Percentiles rank a stretch among this genome's conserved stretches.
Evolutionary conservation across 2,113 vertebrate genomes (phyloP).

Genomic region (Rhinolophus ferrumequinum): DNA sequence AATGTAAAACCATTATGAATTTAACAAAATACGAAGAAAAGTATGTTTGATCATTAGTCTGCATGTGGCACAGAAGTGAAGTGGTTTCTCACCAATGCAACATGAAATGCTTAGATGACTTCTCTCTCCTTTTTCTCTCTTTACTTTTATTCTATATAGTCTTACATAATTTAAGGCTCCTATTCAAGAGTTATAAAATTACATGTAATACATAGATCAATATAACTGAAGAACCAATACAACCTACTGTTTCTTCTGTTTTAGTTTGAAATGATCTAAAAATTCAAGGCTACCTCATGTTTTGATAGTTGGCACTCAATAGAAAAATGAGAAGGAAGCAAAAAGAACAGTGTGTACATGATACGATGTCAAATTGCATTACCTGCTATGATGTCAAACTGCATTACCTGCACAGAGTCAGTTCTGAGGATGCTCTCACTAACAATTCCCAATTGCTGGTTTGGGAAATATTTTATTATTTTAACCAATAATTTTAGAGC

Average conservation of each 20-base stretch:
- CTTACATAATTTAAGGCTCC: not conserved
- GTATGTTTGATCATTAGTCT: not conserved
- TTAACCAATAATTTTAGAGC: not conserved
- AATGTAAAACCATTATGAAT: not conserved
- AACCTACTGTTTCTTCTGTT: not conserved
- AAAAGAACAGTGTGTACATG: not conserved
- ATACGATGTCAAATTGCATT: rapidly evolving
- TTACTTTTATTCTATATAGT: not conserved
- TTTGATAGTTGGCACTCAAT: not conserved
- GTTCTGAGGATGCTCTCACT: not conserved
- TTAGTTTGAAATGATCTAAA: constrained; percentile 42
- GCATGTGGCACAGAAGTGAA: not conserved
- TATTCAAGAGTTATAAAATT: not conserved
- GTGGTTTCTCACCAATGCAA: not conserved
- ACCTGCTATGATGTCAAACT: not conserved
- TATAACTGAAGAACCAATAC: not conserved
- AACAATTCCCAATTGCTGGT: not conserved
- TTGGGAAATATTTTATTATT: constrained; percentile 14
- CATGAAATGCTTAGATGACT: not conserved
- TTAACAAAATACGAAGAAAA: constrained; percentile 37
- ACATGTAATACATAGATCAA: not conserved
- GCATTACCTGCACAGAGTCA: not conserved
- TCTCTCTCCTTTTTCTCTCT: not conserved
- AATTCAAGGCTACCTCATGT: not conserved
- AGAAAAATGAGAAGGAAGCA: not conserved